Evolutionary conservation across 1,140 invertebrate genomes (phyloP), one percentile per base, ranked within the genome.

Genomic region (Camponotus pennsylvanicus): DNA sequence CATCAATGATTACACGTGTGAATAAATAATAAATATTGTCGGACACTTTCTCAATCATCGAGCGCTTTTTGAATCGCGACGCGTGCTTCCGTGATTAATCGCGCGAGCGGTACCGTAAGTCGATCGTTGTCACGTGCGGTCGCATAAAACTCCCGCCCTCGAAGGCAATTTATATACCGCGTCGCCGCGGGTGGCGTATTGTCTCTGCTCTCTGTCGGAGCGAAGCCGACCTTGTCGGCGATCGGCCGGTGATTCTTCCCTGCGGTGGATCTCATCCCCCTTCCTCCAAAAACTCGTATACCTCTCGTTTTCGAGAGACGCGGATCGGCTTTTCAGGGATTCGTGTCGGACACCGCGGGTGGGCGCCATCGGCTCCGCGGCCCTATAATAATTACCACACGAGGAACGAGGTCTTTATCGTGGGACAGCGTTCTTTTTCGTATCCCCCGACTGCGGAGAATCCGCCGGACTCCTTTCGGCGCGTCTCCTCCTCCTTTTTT

Each of bases 311-410:
- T 61, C 64, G 63, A 86, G 85, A 93, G 89, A 91, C 90, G 89
- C 88, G 92, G 92, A 94, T 93, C 93, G 93, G 90, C 92, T 93
- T 93, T 93, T 86, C 42, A 45, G 92, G 88, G 92, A 93, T 94
- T 94, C 89, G 92, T 94, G 93, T 94, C 90, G 89, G 87, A 67
- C 90, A 85, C 94, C 87, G 91, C 92, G 90, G 93, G 93, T 93
- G 93, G 91, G 90, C 88, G 89, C 80, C 42, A 88, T 88, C 91
- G 88, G 86, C 88, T 52, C 89, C 90, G 83, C 85, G 86, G 89
- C 90, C 86, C 86, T 78, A 27, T 27, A 91, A 93, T 94, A 94
- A 94, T 94, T 94, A 94, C 91, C 91, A 88, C 91, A 83, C 89
- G 89, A 87, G 90, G 89, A 93, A 92, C 78, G 75, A 90, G 83